Percentiles rank a stretch among this genome's conserved stretches.
phyloP scores from a whole-genome alignment of 2,888 invertebrate species.

The Caenorhabditis sp. region DNA sequence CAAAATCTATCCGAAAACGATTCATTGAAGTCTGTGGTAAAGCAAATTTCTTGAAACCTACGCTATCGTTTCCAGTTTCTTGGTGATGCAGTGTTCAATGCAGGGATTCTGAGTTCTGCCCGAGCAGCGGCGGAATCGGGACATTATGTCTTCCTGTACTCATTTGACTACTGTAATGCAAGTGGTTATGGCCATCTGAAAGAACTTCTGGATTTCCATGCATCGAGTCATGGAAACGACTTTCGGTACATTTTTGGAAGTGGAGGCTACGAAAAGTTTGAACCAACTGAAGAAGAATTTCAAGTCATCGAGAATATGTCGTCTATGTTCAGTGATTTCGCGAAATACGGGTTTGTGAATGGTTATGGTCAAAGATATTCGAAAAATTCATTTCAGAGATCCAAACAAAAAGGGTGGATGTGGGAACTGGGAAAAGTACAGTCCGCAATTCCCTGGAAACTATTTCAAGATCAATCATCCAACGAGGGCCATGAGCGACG shows the following conservation, averaged over 20 bases:
- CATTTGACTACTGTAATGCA: conserved; percentile 68
- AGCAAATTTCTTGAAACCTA: not conserved
- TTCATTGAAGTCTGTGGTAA: conserved; percentile 22
- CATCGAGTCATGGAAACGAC: conserved; percentile 69
- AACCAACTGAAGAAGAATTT: conserved; percentile 66
- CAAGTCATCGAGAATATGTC: conserved; percentile 68
- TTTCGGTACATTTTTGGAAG: conserved; percentile 72
- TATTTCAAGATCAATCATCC: conserved; percentile 40
- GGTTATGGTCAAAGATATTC: not conserved
- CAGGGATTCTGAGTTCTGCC: conserved; percentile 46
- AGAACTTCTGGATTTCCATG: conserved; percentile 26
- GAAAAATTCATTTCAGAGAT: not conserved
- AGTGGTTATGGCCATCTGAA: conserved; percentile 54
- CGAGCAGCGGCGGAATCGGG: conserved; percentile 45
- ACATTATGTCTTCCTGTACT: conserved; percentile 66
- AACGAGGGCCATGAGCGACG: conserved; percentile 1
- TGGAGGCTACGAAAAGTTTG: conserved; percentile 68
- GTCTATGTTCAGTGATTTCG: conserved; percentile 67
- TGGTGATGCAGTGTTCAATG: conserved; percentile 55
- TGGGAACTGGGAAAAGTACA: conserved; percentile 6
- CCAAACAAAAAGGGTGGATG: conserved; percentile 3
- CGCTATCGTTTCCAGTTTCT: conserved; percentile 37
- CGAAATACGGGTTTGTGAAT: conserved; percentile 71
- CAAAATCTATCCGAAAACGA: not conserved
- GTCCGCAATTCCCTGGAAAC: not conserved